These are phyloP conservation scores for Gandaritis pyraliata DNA, from an alignment of 2,888 invertebrate genomes.

Conservation along the genomic window DNA sequence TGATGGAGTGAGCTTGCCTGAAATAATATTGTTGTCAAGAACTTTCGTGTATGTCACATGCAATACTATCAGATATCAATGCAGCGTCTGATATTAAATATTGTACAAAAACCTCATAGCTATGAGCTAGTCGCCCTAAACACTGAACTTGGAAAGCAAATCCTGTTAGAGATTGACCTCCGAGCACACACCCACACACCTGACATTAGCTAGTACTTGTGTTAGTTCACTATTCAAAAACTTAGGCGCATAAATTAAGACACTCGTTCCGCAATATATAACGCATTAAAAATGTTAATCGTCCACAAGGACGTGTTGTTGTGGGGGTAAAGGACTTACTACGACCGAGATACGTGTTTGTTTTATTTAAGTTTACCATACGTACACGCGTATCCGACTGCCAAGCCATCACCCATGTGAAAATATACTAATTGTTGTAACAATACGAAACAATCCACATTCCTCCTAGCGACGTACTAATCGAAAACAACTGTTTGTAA, in stretches of 20 bases:
- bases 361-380: conserved; percentile 37
- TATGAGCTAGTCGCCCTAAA: conserved; percentile 24
- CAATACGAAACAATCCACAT: conserved; percentile 75
- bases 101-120: no score
- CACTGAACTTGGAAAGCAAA: conserved; percentile 53
- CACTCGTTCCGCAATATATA: conserved; percentile 57
- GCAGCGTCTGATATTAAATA: no score
- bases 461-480: conserved; percentile 71
- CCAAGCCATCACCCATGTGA: conserved; percentile 85
- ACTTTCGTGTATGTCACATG: background rate
- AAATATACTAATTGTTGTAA: conserved; percentile 74
- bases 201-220: conserved; percentile 34
- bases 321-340: background rate
- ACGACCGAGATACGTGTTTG: no score
- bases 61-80: background rate
- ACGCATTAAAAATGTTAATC: conserved; percentile 68
- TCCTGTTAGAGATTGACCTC: conserved; percentile 51
- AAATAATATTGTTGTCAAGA: no score
- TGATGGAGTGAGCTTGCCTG: no score
- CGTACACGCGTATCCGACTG: conserved; percentile 83
- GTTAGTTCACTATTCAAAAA: conserved; percentile 46
- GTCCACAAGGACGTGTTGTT: conserved; percentile 67
- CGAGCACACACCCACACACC: conserved; percentile 39
- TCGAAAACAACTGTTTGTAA: conserved; percentile 73
- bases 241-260: conserved; percentile 53